Evolutionary conservation across 2,113 vertebrate genomes (phyloP), one percentile per base, ranked within the genome.

Genomic region (Hippocampus guttulatus): DNA sequence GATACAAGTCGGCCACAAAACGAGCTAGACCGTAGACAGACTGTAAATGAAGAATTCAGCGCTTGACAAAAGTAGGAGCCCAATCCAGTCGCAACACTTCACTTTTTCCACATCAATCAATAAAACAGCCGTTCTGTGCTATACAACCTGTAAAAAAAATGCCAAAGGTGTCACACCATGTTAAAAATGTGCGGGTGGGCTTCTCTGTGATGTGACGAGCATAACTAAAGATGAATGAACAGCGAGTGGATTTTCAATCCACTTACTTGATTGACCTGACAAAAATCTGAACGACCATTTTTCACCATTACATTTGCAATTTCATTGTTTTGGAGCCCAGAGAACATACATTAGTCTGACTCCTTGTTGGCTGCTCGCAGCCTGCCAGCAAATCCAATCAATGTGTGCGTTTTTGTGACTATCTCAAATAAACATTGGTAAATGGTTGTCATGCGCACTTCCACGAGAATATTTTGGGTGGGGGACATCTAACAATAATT

Each of bases 41-140:
- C 54, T 11, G 54, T 11, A 12, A 11, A 21, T 55, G 54, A 55
- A 15, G n/a, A 55, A 55, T 47, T 12, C 45, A 14, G 15, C n/a
- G 23, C n/a, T 2, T 55, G 52, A 12, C n/a, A 4, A 11, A 25
- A 3, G 11, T 55, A 3, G 8, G 9, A 25, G n/a, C 1, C n/a
- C 23, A 55, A 55, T 1, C 54, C 20, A 55, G 11, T 55, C 0
- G 8, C 45, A 55, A 3, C 21, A n/a, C 52, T 55, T 9, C 21
- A 5, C 49, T 20, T 62, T 63, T 73, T 72, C 23, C 47, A 45
- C 8, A 6, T 62, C 67, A 74, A 78, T 80, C 38, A 30, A 45
- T 58, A 63, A 58, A 69, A 20, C 62, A 41, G 40, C 8, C 52
- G n/a, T 54, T 38, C 43, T 58, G 21, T n/a, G 15, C 11, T 14